phyloP scores from a whole-genome alignment of 2,888 invertebrate genomes.

The Erpobdella octoculata region DNA sequence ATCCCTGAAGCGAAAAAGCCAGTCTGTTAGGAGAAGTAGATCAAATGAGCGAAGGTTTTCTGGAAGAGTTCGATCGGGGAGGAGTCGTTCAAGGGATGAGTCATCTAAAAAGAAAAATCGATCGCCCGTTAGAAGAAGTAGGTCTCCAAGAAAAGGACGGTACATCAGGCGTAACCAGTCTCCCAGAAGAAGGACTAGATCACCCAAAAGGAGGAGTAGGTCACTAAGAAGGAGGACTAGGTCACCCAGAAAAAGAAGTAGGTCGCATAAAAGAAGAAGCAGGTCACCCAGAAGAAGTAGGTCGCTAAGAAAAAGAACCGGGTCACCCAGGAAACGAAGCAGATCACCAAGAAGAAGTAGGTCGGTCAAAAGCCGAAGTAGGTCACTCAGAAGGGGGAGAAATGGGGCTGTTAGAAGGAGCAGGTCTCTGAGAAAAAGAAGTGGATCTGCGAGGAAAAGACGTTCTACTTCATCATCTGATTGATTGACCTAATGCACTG shows the following conservation, averaged over 20 bases:
- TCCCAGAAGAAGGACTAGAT: not conserved
- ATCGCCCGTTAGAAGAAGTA: not conserved
- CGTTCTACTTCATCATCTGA: no score
- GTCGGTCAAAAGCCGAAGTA: conserved; percentile 6
- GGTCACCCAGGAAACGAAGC: not conserved
- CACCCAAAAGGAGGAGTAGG: not conserved
- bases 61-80: no score
- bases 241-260: not conserved
- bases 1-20: not conserved
- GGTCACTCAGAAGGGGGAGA: conserved; percentile 3
- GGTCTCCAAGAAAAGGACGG: not conserved
- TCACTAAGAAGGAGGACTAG: not conserved
- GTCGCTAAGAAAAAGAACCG: not conserved
- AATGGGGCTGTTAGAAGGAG: not conserved
- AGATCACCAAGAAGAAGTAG: conserved; percentile 4
- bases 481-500: no score
- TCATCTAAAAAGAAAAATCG: not conserved
- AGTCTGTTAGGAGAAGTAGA: no score
- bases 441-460: not conserved
- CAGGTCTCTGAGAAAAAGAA: not conserved
- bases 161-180: not conserved
- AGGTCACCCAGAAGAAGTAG: conserved; percentile 15
- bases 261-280: not conserved
- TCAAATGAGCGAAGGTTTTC: no score
- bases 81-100: no score